Evolutionary conservation across 1,140 invertebrate species (phyloP).

Genomic region (Eueides isabella): DNA sequence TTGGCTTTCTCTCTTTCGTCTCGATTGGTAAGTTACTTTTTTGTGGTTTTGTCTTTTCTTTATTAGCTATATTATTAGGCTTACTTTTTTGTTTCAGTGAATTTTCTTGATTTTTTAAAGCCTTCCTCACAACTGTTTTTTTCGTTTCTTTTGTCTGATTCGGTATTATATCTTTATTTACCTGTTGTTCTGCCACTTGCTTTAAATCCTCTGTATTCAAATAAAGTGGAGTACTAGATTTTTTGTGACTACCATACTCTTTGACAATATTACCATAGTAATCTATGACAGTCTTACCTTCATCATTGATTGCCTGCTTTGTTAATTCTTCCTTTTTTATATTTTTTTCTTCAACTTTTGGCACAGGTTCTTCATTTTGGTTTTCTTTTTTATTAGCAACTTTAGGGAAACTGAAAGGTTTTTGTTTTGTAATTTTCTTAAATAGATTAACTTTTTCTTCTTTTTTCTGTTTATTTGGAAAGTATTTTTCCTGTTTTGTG

Average conservation of each 20-base stretch:
- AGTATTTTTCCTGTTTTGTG: constrained; percentile 49
- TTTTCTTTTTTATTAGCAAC: constrained; percentile 70
- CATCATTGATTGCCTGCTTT: constrained; percentile 80
- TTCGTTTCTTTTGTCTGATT: constrained; percentile 42
- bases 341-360: constrained; percentile 47
- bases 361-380: constrained; percentile 45
- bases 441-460: constrained; percentile 75
- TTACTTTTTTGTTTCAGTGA: constrained; percentile 17
- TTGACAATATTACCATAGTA: constrained; percentile 91
- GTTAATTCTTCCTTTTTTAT: constrained; percentile 55
- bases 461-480: constrained; percentile 60
- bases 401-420: constrained; percentile 70
- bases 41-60: constrained; percentile 11
- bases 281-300: constrained; percentile 87
- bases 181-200: constrained; percentile 81
- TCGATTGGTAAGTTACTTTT: neutral
- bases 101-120: constrained; percentile 30
- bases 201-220: constrained; percentile 85
- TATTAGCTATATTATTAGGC: neutral
- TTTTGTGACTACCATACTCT: constrained; percentile 84
- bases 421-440: constrained; percentile 79
- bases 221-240: constrained; percentile 81
- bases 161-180: constrained; percentile 43
- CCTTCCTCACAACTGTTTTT: constrained; percentile 43
- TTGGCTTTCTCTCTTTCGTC: neutral